Evolutionary conservation across 2,888 invertebrate species (phyloP).

Genomic region (Hypercompe scribonia): DNA sequence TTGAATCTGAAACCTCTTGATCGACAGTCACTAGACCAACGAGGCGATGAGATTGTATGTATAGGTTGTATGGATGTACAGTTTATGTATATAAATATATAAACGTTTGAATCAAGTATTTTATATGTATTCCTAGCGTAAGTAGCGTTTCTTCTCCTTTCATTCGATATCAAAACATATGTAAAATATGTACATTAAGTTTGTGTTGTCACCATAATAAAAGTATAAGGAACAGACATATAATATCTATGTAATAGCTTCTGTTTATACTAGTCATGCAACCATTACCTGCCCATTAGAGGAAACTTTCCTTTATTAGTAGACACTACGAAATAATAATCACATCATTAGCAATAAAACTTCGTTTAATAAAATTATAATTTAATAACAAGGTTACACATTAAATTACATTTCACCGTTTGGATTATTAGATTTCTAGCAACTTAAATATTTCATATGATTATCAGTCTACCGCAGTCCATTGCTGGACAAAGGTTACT

Average conservation of each 20-base stretch:
- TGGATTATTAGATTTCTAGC: neutral
- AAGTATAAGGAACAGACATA: conserved; percentile 2
- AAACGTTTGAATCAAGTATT: too few species aligned
- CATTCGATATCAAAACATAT: neutral
- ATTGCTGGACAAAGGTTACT: too few species aligned
- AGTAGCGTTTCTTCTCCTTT: too few species aligned
- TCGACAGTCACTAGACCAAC: too few species aligned
- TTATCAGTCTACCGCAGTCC: too few species aligned
- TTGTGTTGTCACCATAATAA: conserved; percentile 3
- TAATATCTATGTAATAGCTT: conserved; percentile 4
- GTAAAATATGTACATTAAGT: neutral
- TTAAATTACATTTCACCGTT: conserved; percentile 4
- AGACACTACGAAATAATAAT: conserved; percentile 3
- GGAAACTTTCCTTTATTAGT: conserved; percentile 13
- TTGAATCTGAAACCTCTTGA: too few species aligned
- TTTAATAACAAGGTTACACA: conserved; percentile 10
- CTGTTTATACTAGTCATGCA: conserved; percentile 14
- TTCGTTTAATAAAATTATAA: conserved; percentile 7
- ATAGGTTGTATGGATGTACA: too few species aligned
- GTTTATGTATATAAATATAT: too few species aligned
- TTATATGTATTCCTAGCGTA: too few species aligned
- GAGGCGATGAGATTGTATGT: too few species aligned
- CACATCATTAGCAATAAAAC: conserved; percentile 6
- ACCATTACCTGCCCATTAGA: conserved; percentile 6
- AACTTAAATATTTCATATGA: neutral